These are phyloP conservation scores for Microcebus jonahi DNA, from an alignment of 2,113 vertebrate species.

Conservation along the genomic window DNA sequence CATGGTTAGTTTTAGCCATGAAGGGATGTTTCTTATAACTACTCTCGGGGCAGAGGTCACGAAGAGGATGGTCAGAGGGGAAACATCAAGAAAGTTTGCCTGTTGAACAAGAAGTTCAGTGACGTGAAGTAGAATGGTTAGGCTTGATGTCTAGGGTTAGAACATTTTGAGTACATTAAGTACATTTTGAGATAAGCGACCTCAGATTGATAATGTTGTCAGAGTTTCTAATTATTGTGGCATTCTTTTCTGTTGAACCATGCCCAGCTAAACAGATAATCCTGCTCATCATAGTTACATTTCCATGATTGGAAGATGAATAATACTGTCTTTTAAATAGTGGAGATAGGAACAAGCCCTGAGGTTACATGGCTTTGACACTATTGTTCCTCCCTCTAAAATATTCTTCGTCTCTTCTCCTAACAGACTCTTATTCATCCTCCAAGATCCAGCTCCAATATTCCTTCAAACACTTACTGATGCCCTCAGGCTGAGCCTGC, in stretches of 20 bases:
- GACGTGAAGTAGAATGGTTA: background rate
- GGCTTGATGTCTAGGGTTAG: background rate
- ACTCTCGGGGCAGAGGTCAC: background rate
- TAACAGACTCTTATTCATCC: background rate
- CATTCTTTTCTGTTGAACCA: constrained; percentile 53
- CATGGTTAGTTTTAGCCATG: background rate
- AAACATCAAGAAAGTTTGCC: background rate
- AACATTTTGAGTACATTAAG: constrained; percentile 11
- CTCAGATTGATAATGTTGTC: background rate
- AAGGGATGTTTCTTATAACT: background rate
- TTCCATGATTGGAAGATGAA: background rate
- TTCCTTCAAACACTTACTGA: background rate
- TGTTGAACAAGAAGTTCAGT: background rate
- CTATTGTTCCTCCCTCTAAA: background rate
- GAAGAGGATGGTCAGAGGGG: background rate
- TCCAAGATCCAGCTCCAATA: background rate
- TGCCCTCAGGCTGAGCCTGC: background rate
- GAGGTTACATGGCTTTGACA: background rate
- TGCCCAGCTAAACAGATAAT: constrained; percentile 1
- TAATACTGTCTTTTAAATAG: background rate
- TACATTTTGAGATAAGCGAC: constrained; percentile 43
- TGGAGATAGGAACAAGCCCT: background rate
- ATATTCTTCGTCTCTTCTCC: background rate
- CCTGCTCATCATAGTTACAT: background rate
- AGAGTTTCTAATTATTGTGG: background rate